These are phyloP conservation scores for Pyxicephalus adspersus DNA, from an alignment of 2,113 vertebrate genomes.

Conservation along the genomic window DNA sequence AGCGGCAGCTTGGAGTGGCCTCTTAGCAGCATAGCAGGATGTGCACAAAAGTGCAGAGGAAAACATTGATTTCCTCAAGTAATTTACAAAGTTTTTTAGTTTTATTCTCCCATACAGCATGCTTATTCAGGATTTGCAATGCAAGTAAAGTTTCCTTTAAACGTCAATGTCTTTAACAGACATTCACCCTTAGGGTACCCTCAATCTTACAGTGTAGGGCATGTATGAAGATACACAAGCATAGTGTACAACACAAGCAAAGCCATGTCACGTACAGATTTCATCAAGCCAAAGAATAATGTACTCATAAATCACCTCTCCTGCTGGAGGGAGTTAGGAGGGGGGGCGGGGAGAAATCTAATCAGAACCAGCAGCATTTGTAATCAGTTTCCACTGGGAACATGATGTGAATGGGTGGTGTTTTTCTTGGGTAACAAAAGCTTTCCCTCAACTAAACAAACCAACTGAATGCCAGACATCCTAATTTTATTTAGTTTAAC, in stretches of 20 bases:
- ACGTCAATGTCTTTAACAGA: no score
- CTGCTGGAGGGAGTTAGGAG: neutral
- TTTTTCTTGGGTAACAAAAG: neutral
- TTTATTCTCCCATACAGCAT: no score
- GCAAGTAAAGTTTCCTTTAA: no score
- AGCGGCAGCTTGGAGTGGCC: no score
- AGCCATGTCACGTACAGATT: slow-evolving; percentile 18
- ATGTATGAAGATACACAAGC: neutral
- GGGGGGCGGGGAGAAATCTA: slow-evolving; percentile 35
- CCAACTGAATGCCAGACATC: neutral
- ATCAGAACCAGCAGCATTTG: slow-evolving; percentile 38
- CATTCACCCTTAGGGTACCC: no score
- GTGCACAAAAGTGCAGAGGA: no score
- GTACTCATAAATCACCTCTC: slow-evolving; percentile 50
- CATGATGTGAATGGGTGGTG: neutral
- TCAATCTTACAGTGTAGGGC: no score
- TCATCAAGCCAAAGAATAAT: slow-evolving; percentile 43
- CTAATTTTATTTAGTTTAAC: slow-evolving; percentile 34
- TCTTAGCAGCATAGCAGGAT: no score
- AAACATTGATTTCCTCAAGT: no score
- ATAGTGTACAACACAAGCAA: slow-evolving; percentile 4
- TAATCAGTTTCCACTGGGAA: slow-evolving; percentile 36
- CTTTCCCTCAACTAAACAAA: neutral
- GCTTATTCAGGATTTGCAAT: no score
- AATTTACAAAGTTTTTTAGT: no score